These are phyloP conservation scores for Acanthurus leucopareius DNA, from an alignment of 2,797 vertebrate species.

Conservation along the genomic window DNA sequence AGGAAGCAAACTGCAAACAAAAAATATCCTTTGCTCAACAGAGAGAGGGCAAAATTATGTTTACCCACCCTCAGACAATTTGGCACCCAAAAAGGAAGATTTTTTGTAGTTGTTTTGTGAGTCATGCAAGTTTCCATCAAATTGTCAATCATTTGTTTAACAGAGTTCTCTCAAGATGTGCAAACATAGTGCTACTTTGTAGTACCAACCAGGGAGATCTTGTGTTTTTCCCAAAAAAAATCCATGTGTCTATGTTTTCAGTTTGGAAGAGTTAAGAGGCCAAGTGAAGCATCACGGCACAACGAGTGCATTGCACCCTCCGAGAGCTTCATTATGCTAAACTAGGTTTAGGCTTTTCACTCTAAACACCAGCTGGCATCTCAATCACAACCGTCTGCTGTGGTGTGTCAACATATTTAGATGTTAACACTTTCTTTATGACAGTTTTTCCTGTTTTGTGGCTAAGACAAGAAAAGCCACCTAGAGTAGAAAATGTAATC, in stretches of 20 bases:
- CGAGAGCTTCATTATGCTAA: slow-evolving; percentile 76
- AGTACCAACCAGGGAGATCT: slow-evolving; percentile 54
- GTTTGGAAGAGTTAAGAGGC: slow-evolving; percentile 68
- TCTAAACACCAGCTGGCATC: slow-evolving; percentile 84
- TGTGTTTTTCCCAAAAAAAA: slow-evolving; percentile 65
- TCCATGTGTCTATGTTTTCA: slow-evolving; percentile 57
- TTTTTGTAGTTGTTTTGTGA: slow-evolving; percentile 45
- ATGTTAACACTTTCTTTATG: slow-evolving; percentile 59
- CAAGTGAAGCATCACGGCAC: slow-evolving; percentile 59
- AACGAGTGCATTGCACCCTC: slow-evolving; percentile 59
- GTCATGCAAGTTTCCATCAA: slow-evolving; percentile 54
- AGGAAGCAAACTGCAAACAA: slow-evolving; percentile 59
- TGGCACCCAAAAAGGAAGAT: slow-evolving; percentile 59
- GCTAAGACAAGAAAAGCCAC: slow-evolving; percentile 12
- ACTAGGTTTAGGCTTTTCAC: slow-evolving; percentile 77
- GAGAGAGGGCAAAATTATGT: slow-evolving; percentile 55
- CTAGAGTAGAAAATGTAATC: slow-evolving; percentile 1
- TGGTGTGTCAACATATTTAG: slow-evolving; percentile 76
- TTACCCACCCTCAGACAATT: slow-evolving; percentile 60
- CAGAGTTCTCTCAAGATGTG: slow-evolving; percentile 68
- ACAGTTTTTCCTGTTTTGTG: slow-evolving; percentile 26
- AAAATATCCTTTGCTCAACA: slow-evolving; percentile 56
- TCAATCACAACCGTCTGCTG: slow-evolving; percentile 81
- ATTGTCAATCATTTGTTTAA: slow-evolving; percentile 63
- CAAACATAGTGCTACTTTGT: slow-evolving; percentile 69